These are phyloP conservation scores for Epizoanthus fatuus DNA, from an alignment of 92 coral and sea anemone species.

Conservation along the genomic window DNA sequence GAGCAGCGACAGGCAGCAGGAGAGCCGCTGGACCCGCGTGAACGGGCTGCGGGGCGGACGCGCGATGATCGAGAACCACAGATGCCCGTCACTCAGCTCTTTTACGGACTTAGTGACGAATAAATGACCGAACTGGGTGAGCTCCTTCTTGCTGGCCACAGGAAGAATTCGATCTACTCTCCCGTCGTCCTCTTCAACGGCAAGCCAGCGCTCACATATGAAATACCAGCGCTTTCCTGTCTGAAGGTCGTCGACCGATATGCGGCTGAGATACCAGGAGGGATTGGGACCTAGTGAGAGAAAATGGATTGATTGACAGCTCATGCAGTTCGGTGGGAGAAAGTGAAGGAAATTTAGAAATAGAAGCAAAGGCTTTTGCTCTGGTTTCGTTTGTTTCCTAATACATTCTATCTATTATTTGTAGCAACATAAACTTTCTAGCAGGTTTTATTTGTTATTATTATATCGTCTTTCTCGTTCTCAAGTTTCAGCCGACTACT, in stretches of 20 bases:
- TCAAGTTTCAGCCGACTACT: too few species aligned
- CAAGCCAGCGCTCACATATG: constrained; percentile 97
- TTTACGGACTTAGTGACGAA: constrained; percentile 88
- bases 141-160: constrained; percentile 87
- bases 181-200: constrained; percentile 96
- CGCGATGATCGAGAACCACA: constrained; percentile 95
- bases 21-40: constrained; percentile 94
- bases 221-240: constrained; percentile 80
- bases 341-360: too few species aligned
- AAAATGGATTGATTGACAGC: neutral
- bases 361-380: too few species aligned
- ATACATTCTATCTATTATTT: too few species aligned
- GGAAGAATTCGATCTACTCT: constrained; percentile 86
- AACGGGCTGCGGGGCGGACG: constrained; percentile 95
- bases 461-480: too few species aligned
- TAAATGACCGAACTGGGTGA: constrained; percentile 87
- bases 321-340: neutral
- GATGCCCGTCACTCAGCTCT: constrained; percentile 95
- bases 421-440: too few species aligned
- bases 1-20: constrained; percentile 87
- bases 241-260: constrained; percentile 80
- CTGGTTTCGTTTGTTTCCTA: too few species aligned
- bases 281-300: constrained; percentile 73
- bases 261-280: constrained; percentile 98
- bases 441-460: too few species aligned